Conservation (phyloP, 2,888 invertebrate genomes). For the Horisme vitalbata region DNA sequence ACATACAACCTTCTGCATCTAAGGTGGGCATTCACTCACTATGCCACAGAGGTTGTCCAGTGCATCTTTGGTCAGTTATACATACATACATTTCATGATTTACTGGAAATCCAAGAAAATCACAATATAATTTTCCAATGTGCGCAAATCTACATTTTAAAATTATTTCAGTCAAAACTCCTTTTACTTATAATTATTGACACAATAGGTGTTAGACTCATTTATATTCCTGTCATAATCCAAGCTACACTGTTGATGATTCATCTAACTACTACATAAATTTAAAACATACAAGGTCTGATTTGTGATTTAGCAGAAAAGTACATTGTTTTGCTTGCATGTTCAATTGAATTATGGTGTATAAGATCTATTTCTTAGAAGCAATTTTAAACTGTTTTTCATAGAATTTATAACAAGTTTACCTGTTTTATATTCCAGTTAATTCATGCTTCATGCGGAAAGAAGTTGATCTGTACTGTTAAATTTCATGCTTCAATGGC, state of each 20-base stretch:
- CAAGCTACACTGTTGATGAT: constrained; percentile 11
- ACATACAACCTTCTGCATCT: too few relatives aligned
- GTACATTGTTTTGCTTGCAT: not conserved
- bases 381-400: constrained; percentile 1
- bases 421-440: constrained; percentile 11
- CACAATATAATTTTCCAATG: too few relatives aligned
- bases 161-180: too few relatives aligned
- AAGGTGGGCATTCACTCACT: too few relatives aligned
- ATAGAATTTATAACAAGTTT: constrained; percentile 2
- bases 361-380: constrained; percentile 7
- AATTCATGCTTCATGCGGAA: not conserved
- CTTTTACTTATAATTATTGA: too few relatives aligned
- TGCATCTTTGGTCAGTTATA: too few relatives aligned
- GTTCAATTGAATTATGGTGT: not conserved
- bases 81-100: too few relatives aligned
- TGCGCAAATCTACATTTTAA: too few relatives aligned
- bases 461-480: constrained; percentile 41
- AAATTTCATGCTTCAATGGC: constrained; percentile 57
- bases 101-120: too few relatives aligned
- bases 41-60: too few relatives aligned
- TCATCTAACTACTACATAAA: constrained; percentile 9
- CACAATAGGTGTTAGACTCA: constrained; percentile 12
- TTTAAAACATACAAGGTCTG: constrained; percentile 9
- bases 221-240: constrained; percentile 17
- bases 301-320: not conserved